phyloP scores from a whole-genome alignment of 2,113 vertebrate genomes.

The Gymnobelideus leadbeateri region DNA sequence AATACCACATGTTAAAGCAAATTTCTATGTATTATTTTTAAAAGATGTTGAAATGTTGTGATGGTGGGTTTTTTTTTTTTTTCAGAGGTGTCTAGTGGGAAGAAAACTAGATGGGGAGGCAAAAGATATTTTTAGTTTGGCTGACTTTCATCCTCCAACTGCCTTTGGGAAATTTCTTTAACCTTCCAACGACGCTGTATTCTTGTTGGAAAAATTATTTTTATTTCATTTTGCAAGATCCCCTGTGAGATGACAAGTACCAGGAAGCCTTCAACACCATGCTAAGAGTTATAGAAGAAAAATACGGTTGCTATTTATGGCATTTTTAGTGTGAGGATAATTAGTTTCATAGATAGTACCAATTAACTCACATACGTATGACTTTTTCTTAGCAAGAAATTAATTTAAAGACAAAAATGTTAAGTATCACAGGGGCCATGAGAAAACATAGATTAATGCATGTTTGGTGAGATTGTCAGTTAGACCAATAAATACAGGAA shows the following conservation, averaged over 20 bases:
- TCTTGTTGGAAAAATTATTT: conserved; percentile 19
- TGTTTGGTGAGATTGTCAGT: not conserved
- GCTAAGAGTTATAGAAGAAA: not conserved
- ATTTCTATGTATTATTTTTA: not conserved
- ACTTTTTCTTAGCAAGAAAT: not conserved
- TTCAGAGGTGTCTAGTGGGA: not conserved
- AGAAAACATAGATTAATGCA: not conserved
- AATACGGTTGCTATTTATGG: conserved; percentile 22
- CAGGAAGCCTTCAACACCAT: not conserved
- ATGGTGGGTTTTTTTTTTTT: not conserved
- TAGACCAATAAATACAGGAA: not conserved
- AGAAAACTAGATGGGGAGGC: not conserved
- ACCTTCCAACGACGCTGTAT: not conserved
- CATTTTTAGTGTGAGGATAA: not conserved
- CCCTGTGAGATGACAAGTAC: not conserved
- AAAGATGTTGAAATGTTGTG: not conserved
- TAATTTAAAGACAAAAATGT: not conserved
- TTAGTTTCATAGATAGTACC: not conserved
- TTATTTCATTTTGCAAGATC: conserved; percentile 37
- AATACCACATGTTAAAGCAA: not conserved
- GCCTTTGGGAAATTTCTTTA: not conserved
- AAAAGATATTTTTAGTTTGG: not conserved
- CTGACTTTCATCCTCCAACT: not conserved
- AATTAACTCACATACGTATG: not conserved
- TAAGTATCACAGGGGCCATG: not conserved